phyloP scores from a whole-genome alignment of 1,140 invertebrate species.

The Lutraria rhynchaena region DNA sequence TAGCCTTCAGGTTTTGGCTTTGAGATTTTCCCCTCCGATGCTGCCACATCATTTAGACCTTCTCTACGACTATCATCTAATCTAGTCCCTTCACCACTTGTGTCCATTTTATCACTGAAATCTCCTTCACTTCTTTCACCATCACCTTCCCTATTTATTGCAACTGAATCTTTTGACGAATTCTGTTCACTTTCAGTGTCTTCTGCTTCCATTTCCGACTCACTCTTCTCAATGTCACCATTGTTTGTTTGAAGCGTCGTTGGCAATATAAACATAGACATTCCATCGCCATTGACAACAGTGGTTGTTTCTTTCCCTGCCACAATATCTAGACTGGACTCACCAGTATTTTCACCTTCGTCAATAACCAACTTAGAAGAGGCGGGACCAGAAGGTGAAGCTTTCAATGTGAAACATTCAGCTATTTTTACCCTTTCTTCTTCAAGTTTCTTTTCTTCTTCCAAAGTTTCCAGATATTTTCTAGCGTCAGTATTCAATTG shows the following conservation, averaged over 20 bases:
- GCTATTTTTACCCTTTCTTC: conserved; percentile 41
- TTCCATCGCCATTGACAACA: conserved; percentile 55
- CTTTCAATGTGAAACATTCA: conserved; percentile 52
- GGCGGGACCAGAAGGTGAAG: conserved; percentile 10
- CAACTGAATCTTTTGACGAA: conserved; percentile 54
- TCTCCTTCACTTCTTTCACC: conserved; percentile 45
- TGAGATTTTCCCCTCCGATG: conserved; percentile 41
- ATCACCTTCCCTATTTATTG: conserved; percentile 56
- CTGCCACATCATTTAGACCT: neutral
- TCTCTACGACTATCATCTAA: neutral
- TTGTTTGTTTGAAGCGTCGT: neutral
- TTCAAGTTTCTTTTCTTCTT: conserved; percentile 3
- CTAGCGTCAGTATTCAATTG: conserved; percentile 30
- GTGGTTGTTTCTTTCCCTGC: conserved; percentile 50
- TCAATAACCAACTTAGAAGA: conserved; percentile 28
- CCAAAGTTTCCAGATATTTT: conserved; percentile 31
- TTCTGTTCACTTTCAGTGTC: conserved; percentile 44
- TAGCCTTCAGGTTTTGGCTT: conserved; percentile 12
- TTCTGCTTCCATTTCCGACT: conserved; percentile 46
- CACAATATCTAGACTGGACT: conserved; percentile 31
- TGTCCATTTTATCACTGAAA: conserved; percentile 30
- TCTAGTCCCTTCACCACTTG: conserved; percentile 1
- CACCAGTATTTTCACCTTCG: conserved; percentile 3
- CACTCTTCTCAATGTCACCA: conserved; percentile 1
- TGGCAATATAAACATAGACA: conserved; percentile 71